Base-by-base conservation (phyloP, 2,888 invertebrate genomes). In the Emmelina monodactyla region DNA sequence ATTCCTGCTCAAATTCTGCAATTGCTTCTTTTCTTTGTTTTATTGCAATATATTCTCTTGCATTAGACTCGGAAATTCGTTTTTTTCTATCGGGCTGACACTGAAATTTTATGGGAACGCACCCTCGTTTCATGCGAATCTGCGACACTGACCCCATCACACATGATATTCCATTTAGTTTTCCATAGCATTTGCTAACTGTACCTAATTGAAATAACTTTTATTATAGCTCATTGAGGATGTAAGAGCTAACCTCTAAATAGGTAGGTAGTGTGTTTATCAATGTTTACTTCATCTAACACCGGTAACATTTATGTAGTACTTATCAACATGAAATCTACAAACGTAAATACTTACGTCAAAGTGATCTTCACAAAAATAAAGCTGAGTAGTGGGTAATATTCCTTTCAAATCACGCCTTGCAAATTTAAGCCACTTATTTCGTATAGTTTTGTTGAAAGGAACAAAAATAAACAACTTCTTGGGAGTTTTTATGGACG, bases 151-250 rank as follows among this genome's bases (percentile, higher is more conserved):
- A n/a, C n/a, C n/a, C n/a, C 54, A 55, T 55, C 57, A 57, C 22
- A 57, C 15, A 45, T 47, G 47, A 35, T 58, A 54, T 7, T 49
- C 12, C 45, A 51, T 52, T 39, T 41, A 55, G 45, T 55, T 55
- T 5, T 40, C 47, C 55, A 57, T 55, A 43, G 53, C 51, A 45
- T 49, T 50, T 37, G 52, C 50, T 35, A 55, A 40, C 52, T 53
- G 40, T n/a, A n/a, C n/a, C n/a, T 9, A 55, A 51, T 9, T 19
- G 19, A 19, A 19, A 19, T 19, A 19, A 19, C 5, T 9, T 9
- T 19, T 19, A 19, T n/a, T n/a, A n/a, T n/a, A n/a, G n/a, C n/a
- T n/a, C n/a, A n/a, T n/a, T 30, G n/a, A n/a, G n/a, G n/a, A n/a
- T n/a, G n/a, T n/a, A n/a, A n/a, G n/a, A n/a, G n/a, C n/a, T n/a